Evolutionary conservation across 2,888 invertebrate species (phyloP).

Genomic region (Furcula furcula): DNA sequence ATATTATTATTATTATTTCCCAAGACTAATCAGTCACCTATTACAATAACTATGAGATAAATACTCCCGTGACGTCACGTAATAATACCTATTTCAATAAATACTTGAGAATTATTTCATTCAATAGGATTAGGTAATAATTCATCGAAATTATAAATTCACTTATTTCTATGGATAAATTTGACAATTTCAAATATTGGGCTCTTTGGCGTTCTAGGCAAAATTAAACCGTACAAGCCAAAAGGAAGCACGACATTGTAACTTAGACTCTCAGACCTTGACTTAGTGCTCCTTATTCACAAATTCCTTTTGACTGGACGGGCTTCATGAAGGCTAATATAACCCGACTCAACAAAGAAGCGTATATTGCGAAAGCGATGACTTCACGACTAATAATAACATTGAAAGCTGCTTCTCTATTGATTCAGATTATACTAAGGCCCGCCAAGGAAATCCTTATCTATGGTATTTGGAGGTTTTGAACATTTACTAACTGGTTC

Average conservation of each 20-base stretch:
- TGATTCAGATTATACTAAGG: constrained; percentile 38
- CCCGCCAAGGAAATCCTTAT: constrained; percentile 23
- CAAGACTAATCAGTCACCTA: too few species aligned
- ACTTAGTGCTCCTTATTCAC: constrained; percentile 21
- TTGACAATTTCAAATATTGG: constrained; percentile 1
- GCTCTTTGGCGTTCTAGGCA: constrained; percentile 14
- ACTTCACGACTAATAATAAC: constrained; percentile 44
- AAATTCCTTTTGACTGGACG: constrained; percentile 57
- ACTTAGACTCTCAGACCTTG: constrained; percentile 12
- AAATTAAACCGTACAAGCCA: constrained; percentile 34
- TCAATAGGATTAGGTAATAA: neutral
- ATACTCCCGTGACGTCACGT: neutral
- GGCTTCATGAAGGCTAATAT: constrained; percentile 39
- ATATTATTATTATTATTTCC: too few species aligned
- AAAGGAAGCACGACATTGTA: constrained; percentile 29
- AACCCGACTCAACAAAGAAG: constrained; percentile 47
- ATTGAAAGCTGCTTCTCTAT: constrained; percentile 54
- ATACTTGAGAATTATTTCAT: neutral
- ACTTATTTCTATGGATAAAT: neutral
- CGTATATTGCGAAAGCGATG: constrained; percentile 38
- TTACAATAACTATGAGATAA: too few species aligned
- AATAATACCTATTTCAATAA: neutral
- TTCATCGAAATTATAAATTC: neutral
- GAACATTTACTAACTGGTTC: constrained; percentile 15
- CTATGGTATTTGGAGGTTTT: constrained; percentile 19